Conservation (phyloP, 2,113 vertebrate genomes). For the Machaerirhynchus nigripectus region DNA sequence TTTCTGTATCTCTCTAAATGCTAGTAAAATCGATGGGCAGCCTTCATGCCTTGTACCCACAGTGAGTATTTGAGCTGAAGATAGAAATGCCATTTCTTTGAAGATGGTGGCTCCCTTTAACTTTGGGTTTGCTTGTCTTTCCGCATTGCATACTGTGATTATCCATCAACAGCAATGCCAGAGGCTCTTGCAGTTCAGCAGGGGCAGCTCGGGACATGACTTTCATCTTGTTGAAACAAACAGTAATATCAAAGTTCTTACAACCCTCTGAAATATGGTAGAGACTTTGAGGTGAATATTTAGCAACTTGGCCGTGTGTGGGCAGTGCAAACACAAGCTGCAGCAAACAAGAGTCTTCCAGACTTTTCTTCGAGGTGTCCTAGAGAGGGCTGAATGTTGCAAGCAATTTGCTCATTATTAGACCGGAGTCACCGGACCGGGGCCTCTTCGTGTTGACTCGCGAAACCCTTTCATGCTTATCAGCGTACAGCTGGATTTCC, state of each 20-base stretch:
- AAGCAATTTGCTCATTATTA: neutral
- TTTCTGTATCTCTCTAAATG: neutral
- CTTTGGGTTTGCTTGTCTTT: neutral
- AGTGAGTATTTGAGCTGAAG: neutral
- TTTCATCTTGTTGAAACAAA: slow-evolving; percentile 26
- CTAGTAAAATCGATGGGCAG: neutral
- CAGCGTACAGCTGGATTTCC: slow-evolving; percentile 59
- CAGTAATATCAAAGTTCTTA: neutral
- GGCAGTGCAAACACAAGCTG: slow-evolving; percentile 12
- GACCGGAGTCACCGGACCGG: neutral
- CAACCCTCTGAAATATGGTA: neutral
- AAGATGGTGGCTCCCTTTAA: neutral
- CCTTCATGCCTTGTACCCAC: neutral
- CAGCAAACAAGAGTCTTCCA: neutral
- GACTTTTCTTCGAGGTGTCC: neutral
- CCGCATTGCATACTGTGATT: neutral
- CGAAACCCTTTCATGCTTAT: slow-evolving; percentile 60
- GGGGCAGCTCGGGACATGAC: neutral
- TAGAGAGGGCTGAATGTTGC: neutral
- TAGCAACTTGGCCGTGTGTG: neutral
- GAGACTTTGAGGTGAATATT: neutral
- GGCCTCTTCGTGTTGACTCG: slow-evolving; percentile 40
- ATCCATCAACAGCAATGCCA: neutral
- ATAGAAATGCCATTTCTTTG: neutral
- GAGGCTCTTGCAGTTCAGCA: neutral